Conservation (phyloP, 2,888 invertebrate genomes). For the Drosophila conformis region DNA sequence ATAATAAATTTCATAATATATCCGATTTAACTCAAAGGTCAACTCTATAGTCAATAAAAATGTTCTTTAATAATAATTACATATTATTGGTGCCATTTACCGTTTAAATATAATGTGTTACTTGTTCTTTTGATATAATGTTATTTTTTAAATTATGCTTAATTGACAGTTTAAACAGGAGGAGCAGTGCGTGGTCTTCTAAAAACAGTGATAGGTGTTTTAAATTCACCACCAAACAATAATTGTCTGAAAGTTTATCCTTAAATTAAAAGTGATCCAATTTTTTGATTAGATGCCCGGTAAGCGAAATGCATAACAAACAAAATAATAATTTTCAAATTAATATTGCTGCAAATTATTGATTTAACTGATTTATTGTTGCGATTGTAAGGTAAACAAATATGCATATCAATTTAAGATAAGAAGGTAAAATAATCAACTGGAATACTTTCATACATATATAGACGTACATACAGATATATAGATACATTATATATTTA, state of each 20-base stretch:
- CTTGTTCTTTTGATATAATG: not conserved
- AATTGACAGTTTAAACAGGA: not conserved
- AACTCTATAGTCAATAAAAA: not conserved
- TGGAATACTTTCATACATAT: not conserved
- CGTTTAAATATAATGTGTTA: no score
- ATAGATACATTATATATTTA: not conserved
- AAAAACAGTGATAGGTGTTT: not conserved
- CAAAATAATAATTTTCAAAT: not conserved
- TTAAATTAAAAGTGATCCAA: not conserved
- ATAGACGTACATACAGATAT: not conserved
- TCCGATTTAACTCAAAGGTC: not conserved
- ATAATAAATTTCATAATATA: not conserved
- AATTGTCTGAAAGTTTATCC: not conserved
- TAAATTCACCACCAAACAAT: not conserved
- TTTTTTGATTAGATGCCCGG: not conserved
- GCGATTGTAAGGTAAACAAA: not conserved
- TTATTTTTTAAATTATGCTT: not conserved
- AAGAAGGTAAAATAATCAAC: not conserved
- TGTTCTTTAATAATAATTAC: not conserved
- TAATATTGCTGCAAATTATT: not conserved
- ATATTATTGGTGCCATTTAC: no score
- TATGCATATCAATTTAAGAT: not conserved
- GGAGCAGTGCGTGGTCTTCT: not conserved
- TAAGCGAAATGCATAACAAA: not conserved
- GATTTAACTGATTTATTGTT: constrained; percentile 1